Conservation (phyloP, 2,888 invertebrate genomes). For the Oligia fasciuncula region DNA sequence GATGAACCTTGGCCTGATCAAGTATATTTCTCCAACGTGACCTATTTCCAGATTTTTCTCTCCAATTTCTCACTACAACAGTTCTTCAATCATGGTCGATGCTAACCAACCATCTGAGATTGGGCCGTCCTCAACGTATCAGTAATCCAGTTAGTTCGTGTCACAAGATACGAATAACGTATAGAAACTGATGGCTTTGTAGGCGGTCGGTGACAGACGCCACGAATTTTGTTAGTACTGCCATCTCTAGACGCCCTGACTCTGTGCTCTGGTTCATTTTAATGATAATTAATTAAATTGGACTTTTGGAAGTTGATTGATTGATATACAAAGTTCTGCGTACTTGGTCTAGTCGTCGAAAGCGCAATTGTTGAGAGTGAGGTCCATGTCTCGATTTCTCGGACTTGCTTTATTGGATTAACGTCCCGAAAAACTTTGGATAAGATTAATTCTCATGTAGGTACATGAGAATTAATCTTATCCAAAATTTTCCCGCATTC, state of each 20-base stretch:
- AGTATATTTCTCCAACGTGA: too few species aligned
- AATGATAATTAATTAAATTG: slow-evolving; percentile 4
- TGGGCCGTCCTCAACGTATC: too few species aligned
- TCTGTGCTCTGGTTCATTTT: not conserved
- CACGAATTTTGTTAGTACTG: not conserved
- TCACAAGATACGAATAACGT: not conserved
- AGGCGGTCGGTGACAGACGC: not conserved
- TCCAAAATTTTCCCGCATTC: too few species aligned
- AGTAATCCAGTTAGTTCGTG: not conserved
- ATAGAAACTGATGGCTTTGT: not conserved
- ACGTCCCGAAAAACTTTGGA: too few species aligned
- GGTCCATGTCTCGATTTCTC: not conserved
- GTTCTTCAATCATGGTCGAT: too few species aligned
- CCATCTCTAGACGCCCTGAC: not conserved
- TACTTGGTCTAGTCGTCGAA: not conserved
- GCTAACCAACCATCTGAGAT: too few species aligned
- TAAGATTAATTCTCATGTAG: too few species aligned
- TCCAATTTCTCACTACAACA: too few species aligned
- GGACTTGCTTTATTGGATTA: not conserved
- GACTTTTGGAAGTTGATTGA: not conserved
- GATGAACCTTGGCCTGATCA: too few species aligned
- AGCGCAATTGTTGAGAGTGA: not conserved
- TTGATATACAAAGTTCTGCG: not conserved
- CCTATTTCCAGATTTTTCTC: too few species aligned
- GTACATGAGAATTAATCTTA: not conserved